Evolutionary conservation across 2,113 vertebrate species (phyloP).

Genomic region (Zapornia atra): DNA sequence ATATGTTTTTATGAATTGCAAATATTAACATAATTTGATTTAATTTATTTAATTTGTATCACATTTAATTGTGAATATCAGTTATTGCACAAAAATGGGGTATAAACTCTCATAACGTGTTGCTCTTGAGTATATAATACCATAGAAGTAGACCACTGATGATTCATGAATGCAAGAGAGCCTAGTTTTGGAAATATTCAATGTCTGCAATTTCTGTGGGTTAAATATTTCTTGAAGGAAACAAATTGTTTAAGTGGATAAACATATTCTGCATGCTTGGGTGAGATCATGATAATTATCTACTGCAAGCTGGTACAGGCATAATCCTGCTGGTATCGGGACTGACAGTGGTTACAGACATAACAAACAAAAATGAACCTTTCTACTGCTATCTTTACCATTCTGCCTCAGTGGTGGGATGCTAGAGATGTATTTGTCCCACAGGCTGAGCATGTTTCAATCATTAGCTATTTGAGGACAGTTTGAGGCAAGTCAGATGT

Average conservation of each 20-base stretch:
- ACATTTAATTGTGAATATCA: not conserved
- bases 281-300: not conserved
- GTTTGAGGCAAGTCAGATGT: not conserved
- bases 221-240: constrained; percentile 40
- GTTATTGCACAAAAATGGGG: not conserved
- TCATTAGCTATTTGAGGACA: not conserved
- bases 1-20: not conserved
- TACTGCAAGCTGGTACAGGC: not conserved
- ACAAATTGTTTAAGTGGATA: not conserved
- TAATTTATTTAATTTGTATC: not conserved
- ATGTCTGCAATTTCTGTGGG: not conserved
- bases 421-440: not conserved
- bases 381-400: not conserved
- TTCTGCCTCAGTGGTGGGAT: not conserved
- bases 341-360: not conserved
- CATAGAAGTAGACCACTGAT: not conserved
- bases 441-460: not conserved
- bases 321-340: not conserved
- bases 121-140: not conserved
- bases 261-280: constrained; percentile 13
- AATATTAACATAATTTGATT: not conserved
- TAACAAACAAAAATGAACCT: not conserved
- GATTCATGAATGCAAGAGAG: not conserved
- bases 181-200: not conserved
- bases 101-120: not conserved